These are phyloP conservation scores for Bombus haemorrhoidalis DNA, from an alignment of 1,140 invertebrate species.

Conservation along the genomic window DNA sequence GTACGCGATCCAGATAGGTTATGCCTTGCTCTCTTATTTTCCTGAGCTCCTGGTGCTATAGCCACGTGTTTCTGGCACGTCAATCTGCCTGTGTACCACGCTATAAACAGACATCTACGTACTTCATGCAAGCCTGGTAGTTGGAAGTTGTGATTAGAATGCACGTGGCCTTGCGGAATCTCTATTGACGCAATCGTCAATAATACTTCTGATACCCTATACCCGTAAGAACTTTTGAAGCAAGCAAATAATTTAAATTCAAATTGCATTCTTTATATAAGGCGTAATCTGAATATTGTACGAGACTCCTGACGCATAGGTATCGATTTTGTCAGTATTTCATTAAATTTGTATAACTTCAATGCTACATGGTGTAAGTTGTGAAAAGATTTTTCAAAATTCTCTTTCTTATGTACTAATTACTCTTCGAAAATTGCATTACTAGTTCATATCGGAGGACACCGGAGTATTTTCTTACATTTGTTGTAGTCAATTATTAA, in stretches of 20 bases:
- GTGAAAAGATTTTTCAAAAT: background rate
- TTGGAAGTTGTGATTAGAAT: slow-evolving; percentile 79
- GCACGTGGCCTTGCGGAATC: slow-evolving; percentile 79
- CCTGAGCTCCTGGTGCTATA: slow-evolving; percentile 45
- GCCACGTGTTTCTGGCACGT: slow-evolving; percentile 77
- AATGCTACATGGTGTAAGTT: background rate
- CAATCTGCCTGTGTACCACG: slow-evolving; percentile 40
- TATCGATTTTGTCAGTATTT: background rate
- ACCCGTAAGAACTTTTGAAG: slow-evolving; percentile 29
- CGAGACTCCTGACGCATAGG: background rate
- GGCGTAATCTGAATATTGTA: too few species aligned
- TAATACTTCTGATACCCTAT: slow-evolving; percentile 35
- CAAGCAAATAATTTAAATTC: slow-evolving; percentile 29
- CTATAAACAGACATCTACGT: slow-evolving; percentile 36
- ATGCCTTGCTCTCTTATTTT: background rate
- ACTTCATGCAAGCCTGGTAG: slow-evolving; percentile 66
- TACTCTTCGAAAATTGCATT: background rate
- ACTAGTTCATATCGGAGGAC: background rate
- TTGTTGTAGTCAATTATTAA: background rate
- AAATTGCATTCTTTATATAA: slow-evolving; percentile 11
- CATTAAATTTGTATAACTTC: background rate
- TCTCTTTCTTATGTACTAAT: background rate
- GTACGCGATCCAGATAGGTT: slow-evolving; percentile 41
- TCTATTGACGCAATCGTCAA: slow-evolving; percentile 18
- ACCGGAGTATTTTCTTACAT: background rate